Evolutionary conservation across 2,113 vertebrate species (phyloP).

Genomic region (Ictalurus punctatus): DNA sequence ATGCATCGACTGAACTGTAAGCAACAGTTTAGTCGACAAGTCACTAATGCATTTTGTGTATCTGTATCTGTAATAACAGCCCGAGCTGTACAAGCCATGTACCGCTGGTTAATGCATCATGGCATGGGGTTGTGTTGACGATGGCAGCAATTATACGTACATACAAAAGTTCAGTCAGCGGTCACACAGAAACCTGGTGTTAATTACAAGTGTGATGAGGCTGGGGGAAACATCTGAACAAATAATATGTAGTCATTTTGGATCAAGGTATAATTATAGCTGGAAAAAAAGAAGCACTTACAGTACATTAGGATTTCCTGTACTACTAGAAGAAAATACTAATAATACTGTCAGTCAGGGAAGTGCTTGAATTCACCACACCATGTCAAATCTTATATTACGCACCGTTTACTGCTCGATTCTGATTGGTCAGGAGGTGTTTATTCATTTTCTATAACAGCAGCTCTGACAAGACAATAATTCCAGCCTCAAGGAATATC

Average conservation of each 20-base stretch:
- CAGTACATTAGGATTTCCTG: neutral
- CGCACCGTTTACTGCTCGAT: neutral
- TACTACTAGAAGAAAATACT: neutral
- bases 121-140: slow-evolving; percentile 2
- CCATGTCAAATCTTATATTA: neutral
- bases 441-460: neutral
- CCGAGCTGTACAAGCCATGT: neutral
- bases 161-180: neutral
- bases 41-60: neutral
- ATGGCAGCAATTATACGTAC: slow-evolving; percentile 10
- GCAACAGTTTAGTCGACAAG: neutral
- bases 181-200: neutral
- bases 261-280: neutral
- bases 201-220: neutral
- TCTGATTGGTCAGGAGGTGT: neutral
- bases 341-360: neutral
- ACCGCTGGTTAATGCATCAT: neutral
- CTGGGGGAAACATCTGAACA: neutral
- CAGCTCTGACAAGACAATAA: neutral
- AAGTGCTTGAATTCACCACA: neutral
- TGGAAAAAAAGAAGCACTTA: neutral
- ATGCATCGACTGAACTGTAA: neutral
- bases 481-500: neutral
- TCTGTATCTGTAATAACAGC: neutral
- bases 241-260: neutral